Percentiles rank a stretch among this genome's conserved stretches.
Evolutionary conservation across 2,888 invertebrate species (phyloP).

Genomic region (Uloborus plumipes): DNA sequence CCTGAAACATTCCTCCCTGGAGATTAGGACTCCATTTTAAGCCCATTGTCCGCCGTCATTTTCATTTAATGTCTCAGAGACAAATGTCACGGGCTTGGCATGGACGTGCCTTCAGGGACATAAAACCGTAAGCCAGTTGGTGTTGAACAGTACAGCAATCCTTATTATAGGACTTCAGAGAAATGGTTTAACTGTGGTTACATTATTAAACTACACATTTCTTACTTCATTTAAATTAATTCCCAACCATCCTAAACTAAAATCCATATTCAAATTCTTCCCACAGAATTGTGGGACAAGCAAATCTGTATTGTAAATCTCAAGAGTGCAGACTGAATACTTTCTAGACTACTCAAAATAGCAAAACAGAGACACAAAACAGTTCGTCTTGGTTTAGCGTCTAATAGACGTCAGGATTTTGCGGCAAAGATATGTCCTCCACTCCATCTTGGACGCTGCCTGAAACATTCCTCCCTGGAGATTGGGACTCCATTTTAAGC

Average conservation of each 20-base stretch:
- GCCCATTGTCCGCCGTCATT: constrained; percentile 31
- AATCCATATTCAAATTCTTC: too few species aligned
- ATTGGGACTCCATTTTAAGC: constrained; percentile 26
- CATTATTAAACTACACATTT: too few species aligned
- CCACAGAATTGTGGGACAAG: too few species aligned
- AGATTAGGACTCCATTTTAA: constrained; percentile 23
- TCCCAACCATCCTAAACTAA: too few species aligned
- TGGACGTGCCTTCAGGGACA: constrained; percentile 1
- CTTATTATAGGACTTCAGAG: too few species aligned
- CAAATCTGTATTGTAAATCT: too few species aligned
- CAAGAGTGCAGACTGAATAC: constrained; percentile 1
- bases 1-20: constrained; percentile 5
- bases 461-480: constrained; percentile 5
- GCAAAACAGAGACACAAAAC: constrained; percentile 8
- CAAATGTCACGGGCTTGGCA: constrained; percentile 23
- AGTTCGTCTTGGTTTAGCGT: constrained; percentile 44
- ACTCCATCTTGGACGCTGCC: constrained; percentile 9
- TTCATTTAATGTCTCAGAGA: constrained; percentile 16
- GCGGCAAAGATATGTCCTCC: constrained; percentile 16
- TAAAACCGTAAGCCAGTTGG: constrained; percentile 28
- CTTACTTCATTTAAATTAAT: too few species aligned
- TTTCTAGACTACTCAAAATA: neutral
- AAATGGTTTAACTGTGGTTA: too few species aligned
- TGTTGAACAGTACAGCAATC: too few species aligned
- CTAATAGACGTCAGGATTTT: constrained; percentile 46